Evolutionary conservation across 2,113 vertebrate genomes (phyloP), one percentile per base, ranked within the genome.

Genomic region (Urocolius indicus): DNA sequence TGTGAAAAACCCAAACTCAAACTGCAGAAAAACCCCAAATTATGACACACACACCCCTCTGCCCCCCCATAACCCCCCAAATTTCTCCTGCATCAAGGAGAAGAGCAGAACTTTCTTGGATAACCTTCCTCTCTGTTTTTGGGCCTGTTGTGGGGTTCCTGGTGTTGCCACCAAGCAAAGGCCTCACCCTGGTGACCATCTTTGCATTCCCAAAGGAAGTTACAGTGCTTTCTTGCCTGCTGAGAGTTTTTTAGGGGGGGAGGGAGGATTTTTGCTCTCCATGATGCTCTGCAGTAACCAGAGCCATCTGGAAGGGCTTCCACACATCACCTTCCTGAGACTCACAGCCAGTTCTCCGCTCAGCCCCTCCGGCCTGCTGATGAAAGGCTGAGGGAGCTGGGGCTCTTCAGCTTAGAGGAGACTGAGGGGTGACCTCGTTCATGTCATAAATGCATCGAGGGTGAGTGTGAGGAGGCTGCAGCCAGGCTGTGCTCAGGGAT

Each of bases 271-370:
- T 68, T 84, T 51, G 7, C 43, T 79, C n/a, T 23, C 1, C 1
- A 13, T 6, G 43, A 29, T 10, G 27, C 15, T 87, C 63, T 30
- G 23, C 36, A 43, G 43, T 57, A 30, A 13, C n/a, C 10, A 3
- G 43, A 55, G 20, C 36, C 22, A 12, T 3, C 22, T 1, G 5
- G 20, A 26, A 29, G 27, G 30, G 11, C n/a, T 58, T 29, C 75
- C 34, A 46, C 0, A 0, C 18, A 9, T 7, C 0, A 0, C 5
- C 11, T 46, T 18, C 38, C 63, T 36, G 21, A 27, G 17, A 34
- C 26, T 30, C 16, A 15, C 24, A 11, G 32, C 20, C 48, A 19
- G 0, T 7, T 38, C 3, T 5, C 19, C 7, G 16, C 55, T 78
- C 59, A 20, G 24, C 48, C 29, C 48, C 24, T 68, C 58, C 49